A percentile compares a stretch with the other conserved stretches of the same genome.
These are phyloP conservation scores for Resseliella maxima DNA, from an alignment of 2,888 invertebrate species.

Conservation along the genomic window DNA sequence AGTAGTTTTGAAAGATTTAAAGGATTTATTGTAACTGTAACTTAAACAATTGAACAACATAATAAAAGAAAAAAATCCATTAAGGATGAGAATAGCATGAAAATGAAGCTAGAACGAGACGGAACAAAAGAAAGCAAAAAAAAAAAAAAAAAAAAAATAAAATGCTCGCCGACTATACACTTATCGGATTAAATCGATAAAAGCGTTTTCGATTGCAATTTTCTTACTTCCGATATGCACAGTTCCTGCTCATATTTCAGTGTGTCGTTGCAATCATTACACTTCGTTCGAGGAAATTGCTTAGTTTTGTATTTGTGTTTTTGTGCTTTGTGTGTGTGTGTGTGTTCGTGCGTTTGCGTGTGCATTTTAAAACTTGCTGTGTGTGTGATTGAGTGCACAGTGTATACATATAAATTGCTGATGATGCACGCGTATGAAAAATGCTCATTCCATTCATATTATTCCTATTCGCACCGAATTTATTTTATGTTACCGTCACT, in stretches of 20 bases:
- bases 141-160: background rate
- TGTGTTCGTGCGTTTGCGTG: background rate
- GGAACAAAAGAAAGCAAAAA: background rate
- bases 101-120: background rate
- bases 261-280: conserved; percentile 36
- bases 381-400: too few relatives aligned
- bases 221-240: conserved; percentile 24
- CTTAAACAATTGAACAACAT: background rate
- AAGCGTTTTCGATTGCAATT: conserved; percentile 48
- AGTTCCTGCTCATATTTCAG: conserved; percentile 29
- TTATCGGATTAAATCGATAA: conserved; percentile 51
- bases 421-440: too few relatives aligned
- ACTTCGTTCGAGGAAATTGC: conserved; percentile 40
- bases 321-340: background rate
- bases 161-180: background rate
- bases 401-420: too few relatives aligned
- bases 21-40: conserved; percentile 1
- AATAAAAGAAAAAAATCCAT: background rate
- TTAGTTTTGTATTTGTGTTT: conserved; percentile 42
- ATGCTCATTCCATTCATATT: background rate
- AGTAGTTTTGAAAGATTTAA: background rate
- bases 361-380: too few relatives aligned
- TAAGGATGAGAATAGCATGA: background rate
- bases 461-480: background rate
- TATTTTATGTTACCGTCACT: background rate